Base-by-base conservation (phyloP, 1,140 invertebrate genomes). In the Heliconius hermathena region DNA sequence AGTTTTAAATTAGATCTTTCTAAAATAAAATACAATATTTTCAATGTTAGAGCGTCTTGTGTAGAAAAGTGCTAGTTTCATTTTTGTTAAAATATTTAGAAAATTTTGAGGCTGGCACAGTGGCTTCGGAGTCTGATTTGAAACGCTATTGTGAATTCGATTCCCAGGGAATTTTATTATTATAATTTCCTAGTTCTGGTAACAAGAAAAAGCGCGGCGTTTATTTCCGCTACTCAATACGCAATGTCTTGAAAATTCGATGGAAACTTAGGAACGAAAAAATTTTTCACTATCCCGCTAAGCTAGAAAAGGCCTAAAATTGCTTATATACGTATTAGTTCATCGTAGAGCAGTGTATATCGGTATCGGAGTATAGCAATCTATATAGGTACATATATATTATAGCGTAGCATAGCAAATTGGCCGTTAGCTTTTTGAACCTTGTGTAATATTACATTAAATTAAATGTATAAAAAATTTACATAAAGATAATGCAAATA, bases 1-100 rank as follows among this genome's bases (percentile, higher is more conserved):
- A 66, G 22, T 66, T 66, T 66, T 66, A 66, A 66, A 66, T 66
- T 66, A 66, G 60, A 16, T 66, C 9, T 16, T 66, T 29, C 60
- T 57, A 16, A 29, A n/a, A 26, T 66, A 22, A 26, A 66, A 29
- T 66, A 29, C 9, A 66, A 66, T 66, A 66, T 13, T 66, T 66
- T 26, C 60, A n/a, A 16, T 66, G 60, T 66, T 16, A 66, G 60
- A 26, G n/a, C 3, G 3, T 26, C 29, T 13, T 26, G 22, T 26
- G 3, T 29, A 29, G 60, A 66, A 29, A 66, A 66, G 8, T 57
- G 8, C 8, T 22, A 9, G 20, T 13, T 46, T 46, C 41, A 11
- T n/a, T 9, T 57, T 57, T 57, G n/a, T 57, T 57, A 57, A 57
- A 57, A 57, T 57, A 22, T 52, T 20, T 52, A 46, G 13, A 13